These are phyloP conservation scores for Pangasius mekongensis DNA, from an alignment of 2,797 vertebrate species.

Conservation along the genomic window DNA sequence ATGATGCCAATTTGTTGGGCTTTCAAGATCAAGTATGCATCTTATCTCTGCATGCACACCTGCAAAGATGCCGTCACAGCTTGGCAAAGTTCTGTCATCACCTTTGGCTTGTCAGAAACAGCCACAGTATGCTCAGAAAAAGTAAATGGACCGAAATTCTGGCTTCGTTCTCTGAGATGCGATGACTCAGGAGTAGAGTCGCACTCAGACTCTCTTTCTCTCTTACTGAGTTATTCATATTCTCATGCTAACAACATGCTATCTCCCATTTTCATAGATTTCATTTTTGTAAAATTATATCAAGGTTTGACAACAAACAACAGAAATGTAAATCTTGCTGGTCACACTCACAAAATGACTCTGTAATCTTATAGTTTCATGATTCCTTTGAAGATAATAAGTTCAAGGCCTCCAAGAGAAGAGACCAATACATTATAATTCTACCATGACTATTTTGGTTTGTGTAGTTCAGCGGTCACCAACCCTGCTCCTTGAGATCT, in stretches of 20 bases:
- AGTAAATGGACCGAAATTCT: conserved; percentile 14
- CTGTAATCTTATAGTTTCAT: neutral
- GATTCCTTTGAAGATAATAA: neutral
- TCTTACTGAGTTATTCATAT: neutral
- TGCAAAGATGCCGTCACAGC: conserved; percentile 55
- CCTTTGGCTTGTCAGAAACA: conserved; percentile 26
- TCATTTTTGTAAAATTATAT: neutral
- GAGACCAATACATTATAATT: neutral
- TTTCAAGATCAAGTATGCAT: conserved; percentile 40
- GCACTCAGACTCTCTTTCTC: neutral
- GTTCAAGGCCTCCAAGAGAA: neutral
- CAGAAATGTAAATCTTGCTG: neutral
- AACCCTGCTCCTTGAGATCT: neutral
- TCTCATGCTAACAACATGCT: neutral
- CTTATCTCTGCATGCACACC: conserved; percentile 54
- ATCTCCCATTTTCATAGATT: neutral
- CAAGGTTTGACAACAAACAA: neutral
- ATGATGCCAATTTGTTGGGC: conserved; percentile 39
- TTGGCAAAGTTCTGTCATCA: conserved; percentile 55
- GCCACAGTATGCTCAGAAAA: neutral
- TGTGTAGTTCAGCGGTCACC: neutral
- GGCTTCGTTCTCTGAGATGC: conserved; percentile 22
- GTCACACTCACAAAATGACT: neutral
- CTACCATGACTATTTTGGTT: neutral
- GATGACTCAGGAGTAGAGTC: neutral